Conservation (phyloP, 2,797 vertebrate genomes). For the Rhinatrema bivittatum region DNA sequence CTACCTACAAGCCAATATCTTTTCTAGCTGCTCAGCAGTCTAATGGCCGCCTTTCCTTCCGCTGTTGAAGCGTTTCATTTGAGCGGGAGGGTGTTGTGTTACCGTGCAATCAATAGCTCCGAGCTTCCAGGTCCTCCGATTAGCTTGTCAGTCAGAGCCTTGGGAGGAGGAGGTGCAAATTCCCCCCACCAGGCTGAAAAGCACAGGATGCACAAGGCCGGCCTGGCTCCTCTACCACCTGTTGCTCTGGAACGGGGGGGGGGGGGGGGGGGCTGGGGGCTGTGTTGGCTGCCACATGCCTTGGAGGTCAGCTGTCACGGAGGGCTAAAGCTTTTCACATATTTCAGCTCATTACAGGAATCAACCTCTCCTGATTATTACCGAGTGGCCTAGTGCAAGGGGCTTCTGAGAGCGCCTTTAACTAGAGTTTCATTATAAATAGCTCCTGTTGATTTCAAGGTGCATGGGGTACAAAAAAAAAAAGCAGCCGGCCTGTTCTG, state of each 20-base stretch:
- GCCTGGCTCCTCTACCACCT: conserved; percentile 80
- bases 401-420: not conserved
- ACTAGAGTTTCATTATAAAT: no score
- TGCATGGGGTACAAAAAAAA: not conserved
- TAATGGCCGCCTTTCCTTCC: conserved; percentile 83
- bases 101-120: conserved; percentile 92
- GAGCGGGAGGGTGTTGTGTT: conserved; percentile 94
- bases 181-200: conserved; percentile 86
- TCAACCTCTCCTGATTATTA: conserved; percentile 38
- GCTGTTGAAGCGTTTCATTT: conserved; percentile 95
- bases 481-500: not conserved
- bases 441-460: no score
- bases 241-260: conserved; percentile 90
- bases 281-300: conserved; percentile 85
- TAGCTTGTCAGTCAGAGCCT: conserved; percentile 97
- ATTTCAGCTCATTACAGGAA: conserved; percentile 51
- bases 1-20: conserved; percentile 89
- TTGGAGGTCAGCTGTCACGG: conserved; percentile 62
- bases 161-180: conserved; percentile 82
- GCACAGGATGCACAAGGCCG: conserved; percentile 76
- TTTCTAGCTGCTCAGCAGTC: conserved; percentile 88
- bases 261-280: no score
- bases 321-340: conserved; percentile 52
- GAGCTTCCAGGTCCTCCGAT: conserved; percentile 87
- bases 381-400: conserved; percentile 26